Evolutionary conservation across 2,888 invertebrate species (phyloP), one percentile per base, ranked within the genome.

Genomic region (Arenicola marina): DNA sequence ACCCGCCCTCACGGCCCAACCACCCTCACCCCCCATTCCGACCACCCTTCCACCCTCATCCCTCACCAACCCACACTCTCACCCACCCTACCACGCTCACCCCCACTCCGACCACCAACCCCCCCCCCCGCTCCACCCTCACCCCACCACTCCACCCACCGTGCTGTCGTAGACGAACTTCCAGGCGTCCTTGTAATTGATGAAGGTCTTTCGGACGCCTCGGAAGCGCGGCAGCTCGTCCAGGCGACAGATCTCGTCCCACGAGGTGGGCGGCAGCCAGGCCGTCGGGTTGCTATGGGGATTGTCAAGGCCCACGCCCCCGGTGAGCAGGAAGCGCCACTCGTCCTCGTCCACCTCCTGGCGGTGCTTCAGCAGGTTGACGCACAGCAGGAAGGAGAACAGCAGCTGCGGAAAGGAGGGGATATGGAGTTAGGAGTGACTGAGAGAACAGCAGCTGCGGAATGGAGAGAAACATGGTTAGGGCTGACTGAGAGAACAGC

Each of bases 281-380:
- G 87, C 87, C 0, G 89, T 86, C 0, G 94, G 93, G 83, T 94
- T 95, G 59, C 85, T 79, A 70, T 89, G 79, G 0, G 89, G 89
- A 86, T 92, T 92, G 70, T 91, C 90, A 56, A 92, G 84, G 18
- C 90, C 90, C 48, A 92, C 88, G 45, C 92, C 94, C 32, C 95
- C 95, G 0, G 92, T 94, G 69, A 96, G 79, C 26, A 96, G 84
- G 83, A 95, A 95, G 86, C 92, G 87, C 89, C 94, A 94, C 78
- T 93, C 90, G 0, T 85, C 75, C 44, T 92, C 83, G 56, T 80
- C 73, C 0, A 85, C 76, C 58, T 78, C 74, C 34, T 81, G 79
- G 48, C 77, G 73, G 63, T 82, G 80, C 70, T 84, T 84, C 62
- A 82, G 72, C 44, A 85, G 75, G 73, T 85, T 85, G 28, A 82